phyloP scores from a whole-genome alignment of 1,140 invertebrate species.

The Sipha flava region DNA sequence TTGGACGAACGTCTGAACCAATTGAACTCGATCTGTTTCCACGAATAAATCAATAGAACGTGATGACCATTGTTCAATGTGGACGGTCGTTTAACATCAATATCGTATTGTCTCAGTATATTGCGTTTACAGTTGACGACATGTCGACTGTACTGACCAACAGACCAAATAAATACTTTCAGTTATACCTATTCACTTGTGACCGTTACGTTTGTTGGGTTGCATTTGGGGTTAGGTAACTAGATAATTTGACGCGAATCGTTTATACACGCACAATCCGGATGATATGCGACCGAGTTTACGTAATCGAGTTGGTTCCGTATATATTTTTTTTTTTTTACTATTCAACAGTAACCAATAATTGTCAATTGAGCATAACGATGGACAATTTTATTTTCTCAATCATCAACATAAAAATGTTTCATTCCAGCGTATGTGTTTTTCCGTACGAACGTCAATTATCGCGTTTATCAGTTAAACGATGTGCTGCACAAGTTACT shows the following conservation, averaged over 20 bases:
- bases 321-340: neutral
- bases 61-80: too few species aligned
- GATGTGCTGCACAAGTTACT: too few species aligned
- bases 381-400: conserved; percentile 9
- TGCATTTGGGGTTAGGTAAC: conserved; percentile 7
- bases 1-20: too few species aligned
- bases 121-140: neutral
- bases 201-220: conserved; percentile 18
- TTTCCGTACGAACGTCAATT: too few species aligned
- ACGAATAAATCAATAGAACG: too few species aligned
- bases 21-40: too few species aligned
- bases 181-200: neutral
- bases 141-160: neutral
- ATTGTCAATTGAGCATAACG: conserved; percentile 2
- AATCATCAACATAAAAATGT: neutral
- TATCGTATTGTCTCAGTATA: neutral
- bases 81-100: too few species aligned
- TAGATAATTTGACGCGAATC: conserved; percentile 26
- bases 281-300: conserved; percentile 3
- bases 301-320: conserved; percentile 19
- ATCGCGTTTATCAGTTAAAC: too few species aligned
- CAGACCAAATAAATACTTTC: conserved; percentile 8
- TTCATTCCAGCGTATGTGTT: neutral
- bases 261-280: conserved; percentile 1
- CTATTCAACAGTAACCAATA: neutral